Evolutionary conservation across 2,797 vertebrate species (phyloP).

Genomic region (Mus caroli): DNA sequence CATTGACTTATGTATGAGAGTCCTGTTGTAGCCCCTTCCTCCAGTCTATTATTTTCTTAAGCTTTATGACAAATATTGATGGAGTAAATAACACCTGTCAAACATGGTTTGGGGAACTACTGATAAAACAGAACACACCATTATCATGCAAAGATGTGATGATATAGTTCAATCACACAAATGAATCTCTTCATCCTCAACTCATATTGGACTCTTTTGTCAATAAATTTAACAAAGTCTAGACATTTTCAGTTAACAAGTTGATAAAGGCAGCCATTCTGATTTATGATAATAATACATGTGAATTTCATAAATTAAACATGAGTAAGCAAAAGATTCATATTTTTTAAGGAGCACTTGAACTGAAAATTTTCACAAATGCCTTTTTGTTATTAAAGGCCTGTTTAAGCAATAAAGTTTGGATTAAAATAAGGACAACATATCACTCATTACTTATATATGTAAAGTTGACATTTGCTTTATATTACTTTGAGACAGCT

Average conservation of each 20-base stretch:
- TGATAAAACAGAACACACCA: background rate
- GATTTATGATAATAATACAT: background rate
- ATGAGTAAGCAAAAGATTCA: constrained; percentile 16
- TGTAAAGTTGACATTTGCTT: constrained; percentile 68
- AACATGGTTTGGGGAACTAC: background rate
- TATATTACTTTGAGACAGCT: constrained; percentile 51
- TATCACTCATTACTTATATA: constrained; percentile 6
- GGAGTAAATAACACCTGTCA: background rate
- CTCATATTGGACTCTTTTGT: background rate
- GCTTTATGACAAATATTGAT: background rate
- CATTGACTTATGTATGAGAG: background rate
- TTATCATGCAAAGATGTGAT: background rate
- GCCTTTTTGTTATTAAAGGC: constrained; percentile 50
- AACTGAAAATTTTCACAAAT: constrained; percentile 17
- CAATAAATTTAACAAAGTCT: constrained; percentile 26
- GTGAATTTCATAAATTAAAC: constrained; percentile 34
- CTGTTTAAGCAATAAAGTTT: constrained; percentile 23
- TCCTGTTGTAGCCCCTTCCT: background rate
- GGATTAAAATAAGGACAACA: background rate
- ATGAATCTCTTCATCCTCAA: background rate
- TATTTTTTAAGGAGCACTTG: background rate
- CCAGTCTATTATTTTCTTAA: background rate
- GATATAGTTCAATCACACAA: constrained; percentile 52
- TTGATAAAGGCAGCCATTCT: background rate
- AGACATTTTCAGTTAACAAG: background rate